phyloP scores from a whole-genome alignment of 1,140 invertebrate species.

The Trissolcus basalis region DNA sequence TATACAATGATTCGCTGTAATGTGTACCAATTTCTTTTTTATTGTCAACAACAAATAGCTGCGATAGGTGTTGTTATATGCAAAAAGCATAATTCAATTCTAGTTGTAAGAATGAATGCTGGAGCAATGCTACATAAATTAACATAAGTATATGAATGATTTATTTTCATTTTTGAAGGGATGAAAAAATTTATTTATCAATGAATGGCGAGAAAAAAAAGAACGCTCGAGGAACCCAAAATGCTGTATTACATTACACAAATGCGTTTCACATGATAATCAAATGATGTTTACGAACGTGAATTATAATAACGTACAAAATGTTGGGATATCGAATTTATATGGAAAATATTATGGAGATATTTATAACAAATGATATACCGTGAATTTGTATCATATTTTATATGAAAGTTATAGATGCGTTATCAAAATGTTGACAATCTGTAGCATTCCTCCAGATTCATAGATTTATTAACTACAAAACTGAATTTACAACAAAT shows the following conservation, averaged over 20 bases:
- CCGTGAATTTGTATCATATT: conserved; percentile 17
- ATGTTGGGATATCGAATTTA: conserved; percentile 14
- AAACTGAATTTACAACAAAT: conserved; percentile 44
- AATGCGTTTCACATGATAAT: background rate
- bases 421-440: conserved; percentile 7
- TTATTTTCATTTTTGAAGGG: background rate
- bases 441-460: conserved; percentile 29
- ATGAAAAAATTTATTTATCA: conserved; percentile 3
- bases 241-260: background rate
- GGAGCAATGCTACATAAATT: conserved; percentile 22
- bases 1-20: conserved; percentile 44
- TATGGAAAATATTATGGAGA: background rate
- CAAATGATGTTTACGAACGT: conserved; percentile 1
- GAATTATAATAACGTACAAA: conserved; percentile 4
- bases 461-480: conserved; percentile 32
- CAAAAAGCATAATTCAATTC: conserved; percentile 42
- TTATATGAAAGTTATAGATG: conserved; percentile 1
- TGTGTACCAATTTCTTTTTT: conserved; percentile 40
- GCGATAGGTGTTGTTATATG: conserved; percentile 53
- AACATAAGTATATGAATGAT: background rate
- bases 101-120: conserved; percentile 31
- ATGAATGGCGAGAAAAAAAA: background rate
- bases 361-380: too few relatives aligned
- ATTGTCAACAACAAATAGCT: conserved; percentile 36
- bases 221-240: too few relatives aligned